These are phyloP conservation scores for Trichopria drosophilae DNA, from an alignment of 2,888 invertebrate species.

Conservation along the genomic window DNA sequence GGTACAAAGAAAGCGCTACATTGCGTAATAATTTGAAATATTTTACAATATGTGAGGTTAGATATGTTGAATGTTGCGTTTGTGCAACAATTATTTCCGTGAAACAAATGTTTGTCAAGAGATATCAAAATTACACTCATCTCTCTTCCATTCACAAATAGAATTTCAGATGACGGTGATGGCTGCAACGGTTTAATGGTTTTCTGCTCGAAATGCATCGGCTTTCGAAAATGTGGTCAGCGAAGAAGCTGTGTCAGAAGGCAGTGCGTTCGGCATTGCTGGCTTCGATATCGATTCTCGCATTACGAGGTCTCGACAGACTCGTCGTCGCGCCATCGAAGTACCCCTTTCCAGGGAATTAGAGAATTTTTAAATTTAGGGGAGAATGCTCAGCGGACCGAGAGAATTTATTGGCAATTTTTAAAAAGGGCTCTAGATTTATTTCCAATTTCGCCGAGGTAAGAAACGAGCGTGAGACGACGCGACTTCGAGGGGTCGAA, in stretches of 20 bases:
- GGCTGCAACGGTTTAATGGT: too few relatives aligned
- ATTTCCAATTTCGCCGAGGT: slow-evolving; percentile 47
- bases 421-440: slow-evolving; percentile 54
- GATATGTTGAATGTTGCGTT: too few relatives aligned
- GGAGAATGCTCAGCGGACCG: slow-evolving; percentile 48
- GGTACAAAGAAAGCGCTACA: neutral
- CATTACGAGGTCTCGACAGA: slow-evolving; percentile 34
- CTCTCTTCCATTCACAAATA: too few relatives aligned
- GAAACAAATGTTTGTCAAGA: too few relatives aligned
- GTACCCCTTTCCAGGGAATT: slow-evolving; percentile 49
- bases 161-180: too few relatives aligned
- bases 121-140: too few relatives aligned
- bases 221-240: too few relatives aligned
- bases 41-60: too few relatives aligned
- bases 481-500: slow-evolving; percentile 23
- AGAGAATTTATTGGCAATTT: slow-evolving; percentile 56
- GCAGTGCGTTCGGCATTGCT: slow-evolving; percentile 38
- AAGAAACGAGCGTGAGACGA: too few relatives aligned
- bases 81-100: too few relatives aligned
- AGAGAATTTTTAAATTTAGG: slow-evolving; percentile 53
- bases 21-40: slow-evolving; percentile 10
- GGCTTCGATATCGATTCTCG: slow-evolving; percentile 44
- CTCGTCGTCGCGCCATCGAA: slow-evolving; percentile 29
- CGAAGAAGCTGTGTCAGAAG: slow-evolving; percentile 12
- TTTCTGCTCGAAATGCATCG: too few relatives aligned